A percentile compares a stretch with the other conserved stretches of the same genome.
phyloP scores from a whole-genome alignment of 2,888 invertebrate species.

The Cataglyphis altisquamis region DNA sequence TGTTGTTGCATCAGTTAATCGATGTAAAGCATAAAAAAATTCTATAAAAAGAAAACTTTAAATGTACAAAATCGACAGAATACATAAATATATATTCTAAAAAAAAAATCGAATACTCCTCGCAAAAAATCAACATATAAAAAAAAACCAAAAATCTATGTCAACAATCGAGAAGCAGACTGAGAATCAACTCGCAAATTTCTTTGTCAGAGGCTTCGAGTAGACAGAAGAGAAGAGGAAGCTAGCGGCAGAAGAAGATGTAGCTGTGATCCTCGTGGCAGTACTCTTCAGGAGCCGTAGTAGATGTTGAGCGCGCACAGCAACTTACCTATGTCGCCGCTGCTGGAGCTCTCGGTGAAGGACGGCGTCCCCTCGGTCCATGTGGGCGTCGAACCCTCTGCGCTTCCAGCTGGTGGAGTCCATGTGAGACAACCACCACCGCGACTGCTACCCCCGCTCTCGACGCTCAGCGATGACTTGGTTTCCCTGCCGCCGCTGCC shows the following conservation, averaged over 20 bases:
- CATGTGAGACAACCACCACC: constrained; percentile 88
- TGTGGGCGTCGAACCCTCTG: constrained; percentile 97
- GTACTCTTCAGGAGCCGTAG: constrained; percentile 72
- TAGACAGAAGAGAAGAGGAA: constrained; percentile 29
- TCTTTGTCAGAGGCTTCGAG: constrained; percentile 37
- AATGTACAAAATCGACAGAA: neutral
- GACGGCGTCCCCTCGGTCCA: constrained; percentile 99
- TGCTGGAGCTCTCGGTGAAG: constrained; percentile 98
- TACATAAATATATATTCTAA: neutral
- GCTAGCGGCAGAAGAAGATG: constrained; percentile 49
- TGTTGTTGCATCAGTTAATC: neutral
- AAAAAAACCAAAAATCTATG: neutral
- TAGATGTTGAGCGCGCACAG: constrained; percentile 83
- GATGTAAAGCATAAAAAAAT: neutral
- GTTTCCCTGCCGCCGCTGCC: constrained; percentile 87
- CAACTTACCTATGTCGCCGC: constrained; percentile 93
- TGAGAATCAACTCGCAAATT: constrained; percentile 57
- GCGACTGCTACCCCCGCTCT: constrained; percentile 88
- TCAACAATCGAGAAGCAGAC: neutral
- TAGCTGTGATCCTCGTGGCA: constrained; percentile 58
- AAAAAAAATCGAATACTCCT: neutral
- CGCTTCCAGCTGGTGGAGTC: constrained; percentile 93
- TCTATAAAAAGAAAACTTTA: constrained; percentile 17
- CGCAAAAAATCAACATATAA: constrained; percentile 1
- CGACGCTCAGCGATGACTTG: constrained; percentile 89